Base-by-base conservation (phyloP, 2,888 invertebrate species). In the Germaria angustata region DNA sequence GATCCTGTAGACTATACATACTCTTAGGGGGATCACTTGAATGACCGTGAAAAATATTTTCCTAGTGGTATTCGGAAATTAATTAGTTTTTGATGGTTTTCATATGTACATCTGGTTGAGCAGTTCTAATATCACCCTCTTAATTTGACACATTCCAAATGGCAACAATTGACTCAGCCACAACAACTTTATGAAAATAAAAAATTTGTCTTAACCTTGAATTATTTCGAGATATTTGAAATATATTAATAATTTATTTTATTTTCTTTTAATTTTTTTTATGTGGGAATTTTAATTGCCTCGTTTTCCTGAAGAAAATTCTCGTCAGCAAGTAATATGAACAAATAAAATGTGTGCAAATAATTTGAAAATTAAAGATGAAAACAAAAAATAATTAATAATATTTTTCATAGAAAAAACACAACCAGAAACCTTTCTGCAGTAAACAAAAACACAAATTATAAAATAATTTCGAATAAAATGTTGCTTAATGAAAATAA, bases 261-360 rank as follows among this genome's bases (percentile, higher is more conserved):
- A 53, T 53, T 73, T 44, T 41, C 24, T 36, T 17, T 55, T 34
- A 34, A 4, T 55, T 49, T 34, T 63, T 41, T 22, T 49, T n/a
- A 44, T 53, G 17, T 20, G 32, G 34, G 36, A 73, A 80, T 73
- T 80, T 80, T 80, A 73, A 80, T 80, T 73, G 13, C 51, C 66
- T 36, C 8, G 61, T 66, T 73, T 80, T 51, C 11, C 41, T 69
- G 2, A 57, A 65, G 71, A 17, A 61, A 72, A 46, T 53, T 13
- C 13, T 20, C 20, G 28, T 11, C 11, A 22, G 39, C 24, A 39
- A 15, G 28, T 39, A 53, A 13, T 36, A 51, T 36, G 8, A 53
- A 39, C 53, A 39, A 53, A 53, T 17, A 39, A 41, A 68, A 53
- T 36, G 7, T 51, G 51, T 39, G 24, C 9, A 53, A 68, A 41